Evolutionary conservation across 1,140 invertebrate genomes (phyloP).

Genomic region (Lordiphosa collinella): DNA sequence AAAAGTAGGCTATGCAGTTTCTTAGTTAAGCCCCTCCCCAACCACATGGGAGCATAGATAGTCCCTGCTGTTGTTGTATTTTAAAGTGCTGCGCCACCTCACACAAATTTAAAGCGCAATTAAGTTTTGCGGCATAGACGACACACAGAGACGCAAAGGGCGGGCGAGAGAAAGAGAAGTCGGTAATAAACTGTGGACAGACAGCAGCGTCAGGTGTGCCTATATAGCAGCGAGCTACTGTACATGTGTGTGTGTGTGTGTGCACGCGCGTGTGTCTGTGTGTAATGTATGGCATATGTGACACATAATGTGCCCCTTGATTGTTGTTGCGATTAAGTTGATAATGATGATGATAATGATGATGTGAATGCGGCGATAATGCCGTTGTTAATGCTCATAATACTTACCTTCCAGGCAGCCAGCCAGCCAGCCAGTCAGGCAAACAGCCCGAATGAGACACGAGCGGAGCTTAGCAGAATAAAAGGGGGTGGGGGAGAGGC

Average conservation of each 20-base stretch:
- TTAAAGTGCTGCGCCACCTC: conserved; percentile 32
- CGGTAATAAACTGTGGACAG: background rate
- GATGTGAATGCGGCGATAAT: conserved; percentile 18
- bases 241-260: background rate
- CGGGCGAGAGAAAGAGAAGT: background rate
- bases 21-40: too few species aligned
- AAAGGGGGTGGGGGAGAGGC: too few species aligned
- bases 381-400: conserved; percentile 41
- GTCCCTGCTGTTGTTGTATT: conserved; percentile 26
- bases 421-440: too few species aligned
- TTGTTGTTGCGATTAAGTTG: conserved; percentile 40
- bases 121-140: conserved; percentile 49
- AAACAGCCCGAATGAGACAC: background rate
- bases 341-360: conserved; percentile 46
- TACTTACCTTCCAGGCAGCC: background rate
- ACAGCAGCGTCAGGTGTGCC: conserved; percentile 15
- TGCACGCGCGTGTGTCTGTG: background rate
- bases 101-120: conserved; percentile 49
- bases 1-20: too few species aligned
- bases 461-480: background rate
- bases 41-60: too few species aligned
- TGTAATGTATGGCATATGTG: conserved; percentile 10
- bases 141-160: conserved; percentile 34
- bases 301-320: conserved; percentile 14
- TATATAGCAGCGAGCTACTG: background rate